Evolutionary conservation across 1,140 invertebrate genomes (phyloP), one percentile per base, ranked within the genome.

Genomic region (Formica selysi): DNA sequence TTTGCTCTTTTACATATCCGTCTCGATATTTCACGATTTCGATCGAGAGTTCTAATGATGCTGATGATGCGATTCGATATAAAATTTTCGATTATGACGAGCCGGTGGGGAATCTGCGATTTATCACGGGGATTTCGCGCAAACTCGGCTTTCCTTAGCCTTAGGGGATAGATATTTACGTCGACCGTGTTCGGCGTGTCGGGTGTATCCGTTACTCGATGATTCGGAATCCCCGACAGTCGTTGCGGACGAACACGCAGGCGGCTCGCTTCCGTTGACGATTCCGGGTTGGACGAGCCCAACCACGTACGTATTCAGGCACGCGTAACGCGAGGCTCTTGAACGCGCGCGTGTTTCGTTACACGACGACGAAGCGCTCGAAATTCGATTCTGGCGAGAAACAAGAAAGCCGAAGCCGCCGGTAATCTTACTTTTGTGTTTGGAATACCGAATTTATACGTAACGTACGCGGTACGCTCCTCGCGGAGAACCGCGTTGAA

Each of bases 331-430:
- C 85, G 88, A 89, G 85, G 87, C 87, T 86, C 70, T 19, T 84
- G 86, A 89, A 83, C 84, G 87, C 64, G 68, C 84, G 85, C 84
- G 88, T 89, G 87, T 89, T 89, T 86, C 88, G 85, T 89, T 89
- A 89, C 88, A 89, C 84, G 85, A 86, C 87, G 76, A 78, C 88
- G 88, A 89, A 76, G 86, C 88, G 87, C 87, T 83, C 88, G 88
- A 89, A 89, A 89, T 89, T 89, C 87, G 88, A 89, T 89, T 89
- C 88, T 89, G 76, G 76, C 86, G 73, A 88, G 88, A 89, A 89
- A 89, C 87, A 89, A 89, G 88, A 89, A 89, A 89, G 85, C 71
- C 78, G 88, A 89, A 79, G 86, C 61, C 44, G 54, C 71, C 41
- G 57, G 57, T 89, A 86, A 89, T 89, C 88, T 88, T 78, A 84